Base-by-base conservation (phyloP, 1,140 invertebrate genomes). In the Zaprionus vittiger region DNA sequence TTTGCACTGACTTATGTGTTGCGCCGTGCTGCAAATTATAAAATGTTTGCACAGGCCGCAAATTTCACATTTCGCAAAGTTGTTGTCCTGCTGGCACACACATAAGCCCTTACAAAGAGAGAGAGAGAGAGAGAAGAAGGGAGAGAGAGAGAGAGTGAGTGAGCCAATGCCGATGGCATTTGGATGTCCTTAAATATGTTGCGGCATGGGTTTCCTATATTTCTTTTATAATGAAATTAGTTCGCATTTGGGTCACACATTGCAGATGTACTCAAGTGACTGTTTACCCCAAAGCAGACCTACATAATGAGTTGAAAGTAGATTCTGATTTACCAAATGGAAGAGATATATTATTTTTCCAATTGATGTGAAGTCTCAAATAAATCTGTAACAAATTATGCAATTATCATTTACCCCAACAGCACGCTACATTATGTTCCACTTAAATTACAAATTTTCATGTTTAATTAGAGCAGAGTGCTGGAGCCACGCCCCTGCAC, bases 1-100 rank as follows among this genome's bases (percentile, higher is more conserved):
- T 24, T 24, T 26, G 57, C 26, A 61, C 81, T 84, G 81, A 84
- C 81, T 84, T 84, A 84, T 84, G 81, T 68, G 68, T 49, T 84
- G 81, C 81, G 82, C 80, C 69, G 73, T 84, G 81, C 78, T 73
- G 81, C 70, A 85, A 85, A 84, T 84, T 85, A 84, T 84, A 84
- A 84, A 84, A 84, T 84, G 81, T 89, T 89, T 80, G 84, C 77
- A 56, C 59, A 70, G 73, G 74, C 78, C 62, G 62, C 82, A 81
- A 80, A 73, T 81, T 85, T 73, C 81, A 78, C 78, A 84, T 73
- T 78, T 85, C 81, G 67, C 24, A 77, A 83, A 85, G 72, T 65
- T 85, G 81, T 84, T 60, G 81, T 66, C 77, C 73, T 66, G 61
- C 62, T 59, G 38, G 64, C n/a, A 14, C 47, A 24, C 22, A 44